Conservation (phyloP, 2,888 invertebrate species). For the Eristalis arbustorum region DNA sequence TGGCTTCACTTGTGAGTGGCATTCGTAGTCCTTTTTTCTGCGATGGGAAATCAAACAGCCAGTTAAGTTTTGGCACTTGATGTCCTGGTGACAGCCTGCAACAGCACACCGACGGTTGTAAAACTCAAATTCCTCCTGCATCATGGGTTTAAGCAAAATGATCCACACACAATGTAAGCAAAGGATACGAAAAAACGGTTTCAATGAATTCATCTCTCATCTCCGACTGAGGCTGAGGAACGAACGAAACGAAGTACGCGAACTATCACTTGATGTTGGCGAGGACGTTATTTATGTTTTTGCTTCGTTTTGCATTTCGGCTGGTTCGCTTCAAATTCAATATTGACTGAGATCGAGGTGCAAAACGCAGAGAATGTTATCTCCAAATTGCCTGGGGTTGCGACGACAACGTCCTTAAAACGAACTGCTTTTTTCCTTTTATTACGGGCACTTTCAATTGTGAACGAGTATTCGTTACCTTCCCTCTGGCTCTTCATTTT, state of each 20-base stretch:
- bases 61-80: constrained; percentile 46
- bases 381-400: not conserved
- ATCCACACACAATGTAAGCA: not conserved
- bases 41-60: constrained; percentile 45
- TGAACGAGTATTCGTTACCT: not conserved
- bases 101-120: constrained; percentile 31
- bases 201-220: constrained; percentile 31
- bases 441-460: constrained; percentile 42
- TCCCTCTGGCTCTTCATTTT: not conserved
- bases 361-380: not conserved
- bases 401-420: not conserved
- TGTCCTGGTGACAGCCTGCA: constrained; percentile 51
- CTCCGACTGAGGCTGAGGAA: not conserved
- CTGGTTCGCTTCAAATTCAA: not conserved
- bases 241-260: not conserved
- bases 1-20: constrained; percentile 10
- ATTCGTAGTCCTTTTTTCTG: constrained; percentile 27
- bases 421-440: constrained; percentile 8
- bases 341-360: not conserved
- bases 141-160: not conserved
- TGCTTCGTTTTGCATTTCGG: constrained; percentile 17
- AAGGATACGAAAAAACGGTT: constrained; percentile 8
- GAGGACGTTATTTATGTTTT: constrained; percentile 46
- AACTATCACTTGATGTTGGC: constrained; percentile 37
- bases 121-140: constrained; percentile 29